Evolutionary conservation across 2,888 invertebrate species (phyloP), one percentile per base, ranked within the genome.

Genomic region (Cerastis leucographa): DNA sequence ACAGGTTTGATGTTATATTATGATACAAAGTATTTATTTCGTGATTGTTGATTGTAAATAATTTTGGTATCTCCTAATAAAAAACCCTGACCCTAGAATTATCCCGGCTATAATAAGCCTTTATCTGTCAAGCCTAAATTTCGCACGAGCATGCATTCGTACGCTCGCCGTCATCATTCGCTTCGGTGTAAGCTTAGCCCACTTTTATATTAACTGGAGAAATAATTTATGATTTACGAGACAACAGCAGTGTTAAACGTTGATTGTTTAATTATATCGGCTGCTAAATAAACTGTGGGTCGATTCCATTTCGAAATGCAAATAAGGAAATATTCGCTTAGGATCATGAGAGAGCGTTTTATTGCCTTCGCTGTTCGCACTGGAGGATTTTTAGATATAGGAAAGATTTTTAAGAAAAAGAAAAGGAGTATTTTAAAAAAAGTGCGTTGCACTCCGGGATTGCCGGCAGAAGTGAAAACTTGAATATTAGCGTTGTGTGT

Each of bases 181-280:
- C 46, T 79, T 44, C 80, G 84, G 86, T 86, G 87, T 88, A 74
- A 84, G 17, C 35, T 2, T 46, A 67, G 44, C 42, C 77, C 75
- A 78, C 51, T 84, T 81, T 84, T 81, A 85, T 85, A 88, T 85
- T 88, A 88, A 88, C 86, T 77, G 75, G 74, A 78, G 87, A 88
- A 89, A 90, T 90, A 81, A 88, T 86, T 87, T 86, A 85, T 91
- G 92, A 94, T 94, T 94, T 94, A 94, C 88, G 93, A 92, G 89
- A 90, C 91, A 91, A 85, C 74, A 86, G 90, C 88, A 90, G 89
- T 89, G 89, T 90, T 89, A 89, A 89, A 89, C 89, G 88, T 89
- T 89, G 92, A 92, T 92, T 92, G 91, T 94, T 92, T 94, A 94
- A 94, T 94, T 93, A 94, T 90, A 94, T 90, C 80, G 84, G 84